phyloP scores from a whole-genome alignment of 2,113 vertebrate species.

The Hepsetus odoe region DNA sequence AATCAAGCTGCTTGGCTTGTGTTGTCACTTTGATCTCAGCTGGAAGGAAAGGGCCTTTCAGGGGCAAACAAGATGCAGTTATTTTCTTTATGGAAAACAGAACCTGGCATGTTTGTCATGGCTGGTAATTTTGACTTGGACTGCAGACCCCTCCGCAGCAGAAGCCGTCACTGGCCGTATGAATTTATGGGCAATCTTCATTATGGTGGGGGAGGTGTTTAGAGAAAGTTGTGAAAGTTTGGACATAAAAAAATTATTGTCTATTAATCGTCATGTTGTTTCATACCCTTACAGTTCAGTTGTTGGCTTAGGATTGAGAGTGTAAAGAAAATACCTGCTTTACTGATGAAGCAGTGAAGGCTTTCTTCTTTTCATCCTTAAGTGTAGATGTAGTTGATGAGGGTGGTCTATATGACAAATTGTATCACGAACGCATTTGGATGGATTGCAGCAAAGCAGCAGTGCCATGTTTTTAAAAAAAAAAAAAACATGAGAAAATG shows the following conservation, averaged over 20 bases:
- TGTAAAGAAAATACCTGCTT: background rate
- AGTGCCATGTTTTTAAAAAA: too few species aligned
- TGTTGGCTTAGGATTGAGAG: background rate
- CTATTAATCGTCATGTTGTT: background rate
- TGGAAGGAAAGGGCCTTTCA: conserved; percentile 44
- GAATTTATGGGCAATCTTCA: conserved; percentile 1
- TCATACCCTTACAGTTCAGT: background rate
- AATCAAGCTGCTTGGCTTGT: conserved; percentile 52
- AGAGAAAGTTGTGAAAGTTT: conserved; percentile 10
- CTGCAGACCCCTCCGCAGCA: background rate
- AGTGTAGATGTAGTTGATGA: too few species aligned
- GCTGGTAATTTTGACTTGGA: conserved; percentile 37
- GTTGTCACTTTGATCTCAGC: conserved; percentile 55
- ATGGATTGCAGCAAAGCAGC: too few species aligned
- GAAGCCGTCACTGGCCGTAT: conserved; percentile 4
- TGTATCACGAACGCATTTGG: too few species aligned
- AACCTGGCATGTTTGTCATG: conserved; percentile 19
- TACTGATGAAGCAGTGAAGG: background rate
- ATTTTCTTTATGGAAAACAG: conserved; percentile 50
- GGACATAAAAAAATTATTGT: background rate
- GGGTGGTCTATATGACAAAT: too few species aligned
- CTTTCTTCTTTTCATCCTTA: background rate
- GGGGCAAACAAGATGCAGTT: conserved; percentile 58
- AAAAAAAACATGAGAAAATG: too few species aligned
- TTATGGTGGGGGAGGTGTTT: conserved; percentile 14